These are phyloP conservation scores for Laticauda laticaudata DNA, from an alignment of 2,113 vertebrate genomes.

Conservation along the genomic window DNA sequence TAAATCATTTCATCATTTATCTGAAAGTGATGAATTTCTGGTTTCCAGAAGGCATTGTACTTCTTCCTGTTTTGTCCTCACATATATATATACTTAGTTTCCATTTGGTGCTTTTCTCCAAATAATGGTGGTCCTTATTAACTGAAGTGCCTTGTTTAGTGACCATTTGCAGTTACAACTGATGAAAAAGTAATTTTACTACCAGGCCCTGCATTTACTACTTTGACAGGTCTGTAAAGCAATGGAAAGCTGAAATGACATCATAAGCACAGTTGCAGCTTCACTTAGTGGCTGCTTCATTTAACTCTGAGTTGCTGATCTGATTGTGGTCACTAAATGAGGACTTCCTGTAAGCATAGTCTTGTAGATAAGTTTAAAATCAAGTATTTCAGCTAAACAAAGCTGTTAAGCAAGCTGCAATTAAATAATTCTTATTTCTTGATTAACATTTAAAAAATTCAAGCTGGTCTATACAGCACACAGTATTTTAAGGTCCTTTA, in stretches of 20 bases:
- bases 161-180: not conserved
- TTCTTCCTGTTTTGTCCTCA: not conserved
- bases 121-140: not conserved
- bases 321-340: not conserved
- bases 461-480: not conserved
- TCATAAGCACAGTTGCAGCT: not conserved
- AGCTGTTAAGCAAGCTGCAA: not conserved
- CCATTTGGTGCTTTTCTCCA: not conserved
- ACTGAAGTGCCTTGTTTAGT: not conserved
- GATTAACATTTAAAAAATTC: not conserved
- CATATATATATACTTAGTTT: not conserved
- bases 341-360: not conserved
- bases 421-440: not conserved
- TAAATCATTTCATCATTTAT: not conserved
- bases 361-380: not conserved
- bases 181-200: not conserved
- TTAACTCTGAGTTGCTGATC: not conserved
- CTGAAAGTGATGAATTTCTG: not conserved
- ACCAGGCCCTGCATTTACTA: not conserved
- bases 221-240: not conserved
- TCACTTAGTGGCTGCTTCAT: not conserved
- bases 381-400: not conserved
- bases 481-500: not conserved
- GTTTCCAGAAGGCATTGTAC: not conserved
- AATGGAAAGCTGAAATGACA: not conserved